Evolutionary conservation across 2,113 vertebrate species (phyloP).

Genomic region (Aix galericulata): DNA sequence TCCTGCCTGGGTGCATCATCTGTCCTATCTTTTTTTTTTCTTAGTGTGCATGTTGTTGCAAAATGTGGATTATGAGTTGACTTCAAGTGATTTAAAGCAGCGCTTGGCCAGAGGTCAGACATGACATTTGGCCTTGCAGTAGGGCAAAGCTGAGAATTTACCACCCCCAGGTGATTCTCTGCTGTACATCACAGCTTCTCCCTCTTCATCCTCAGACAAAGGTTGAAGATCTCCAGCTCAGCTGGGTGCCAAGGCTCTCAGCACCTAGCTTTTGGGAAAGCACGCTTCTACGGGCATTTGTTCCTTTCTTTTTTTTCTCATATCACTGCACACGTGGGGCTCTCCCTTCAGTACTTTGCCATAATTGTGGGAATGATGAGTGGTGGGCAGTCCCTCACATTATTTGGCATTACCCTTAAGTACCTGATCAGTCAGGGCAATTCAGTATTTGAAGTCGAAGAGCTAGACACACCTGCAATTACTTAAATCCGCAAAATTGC

Average conservation of each 20-base stretch:
- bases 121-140: background rate
- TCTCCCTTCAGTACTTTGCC: accelerated
- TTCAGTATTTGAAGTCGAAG: conserved; percentile 21
- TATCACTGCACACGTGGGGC: accelerated
- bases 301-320: background rate
- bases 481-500: conserved; percentile 33
- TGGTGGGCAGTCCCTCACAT: background rate
- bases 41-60: background rate
- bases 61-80: background rate
- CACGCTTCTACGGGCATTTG: background rate
- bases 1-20: background rate
- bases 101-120: background rate
- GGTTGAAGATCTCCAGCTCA: background rate
- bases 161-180: background rate
- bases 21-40: background rate
- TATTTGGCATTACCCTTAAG: background rate
- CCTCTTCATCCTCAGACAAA: background rate
- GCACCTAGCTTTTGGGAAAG: background rate
- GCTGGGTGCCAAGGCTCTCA: accelerated
- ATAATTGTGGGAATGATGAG: background rate
- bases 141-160: background rate
- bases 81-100: background rate
- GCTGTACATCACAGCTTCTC: background rate
- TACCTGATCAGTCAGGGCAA: background rate
- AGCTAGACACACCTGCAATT: conserved; percentile 47